Conservation (phyloP, 92 coral and sea anemone species). For the Plumapathes pennacea region DNA sequence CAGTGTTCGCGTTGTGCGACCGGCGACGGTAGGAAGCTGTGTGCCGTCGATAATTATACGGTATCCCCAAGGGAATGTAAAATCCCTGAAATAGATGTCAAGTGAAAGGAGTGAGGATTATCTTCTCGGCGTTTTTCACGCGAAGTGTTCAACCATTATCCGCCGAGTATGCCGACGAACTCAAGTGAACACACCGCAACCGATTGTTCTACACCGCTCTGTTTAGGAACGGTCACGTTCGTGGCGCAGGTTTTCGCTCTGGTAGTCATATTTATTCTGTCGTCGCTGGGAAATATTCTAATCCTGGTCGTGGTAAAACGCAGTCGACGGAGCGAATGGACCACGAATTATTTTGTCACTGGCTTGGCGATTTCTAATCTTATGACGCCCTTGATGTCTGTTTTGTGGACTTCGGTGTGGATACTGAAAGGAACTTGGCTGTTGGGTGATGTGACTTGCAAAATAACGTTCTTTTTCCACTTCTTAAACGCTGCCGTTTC, state of each 20-base stretch:
- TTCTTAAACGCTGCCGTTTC: constrained; percentile 84
- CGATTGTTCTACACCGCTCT: constrained; percentile 37
- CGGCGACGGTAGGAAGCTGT: too few species aligned
- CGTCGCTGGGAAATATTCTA: constrained; percentile 73
- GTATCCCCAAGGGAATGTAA: too few species aligned
- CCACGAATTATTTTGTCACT: constrained; percentile 91
- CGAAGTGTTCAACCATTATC: too few species aligned
- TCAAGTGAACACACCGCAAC: too few species aligned
- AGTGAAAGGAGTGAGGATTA: too few species aligned
- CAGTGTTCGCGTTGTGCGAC: too few species aligned
- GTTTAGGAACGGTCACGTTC: constrained; percentile 39
- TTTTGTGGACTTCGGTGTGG: constrained; percentile 67
- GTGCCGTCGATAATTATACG: too few species aligned
- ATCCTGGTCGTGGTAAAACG: constrained; percentile 79
- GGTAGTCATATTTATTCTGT: constrained; percentile 54
- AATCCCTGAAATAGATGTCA: too few species aligned
- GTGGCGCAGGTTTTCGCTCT: constrained; percentile 46
- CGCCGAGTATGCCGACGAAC: too few species aligned
- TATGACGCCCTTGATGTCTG: constrained; percentile 70
- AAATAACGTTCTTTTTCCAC: constrained; percentile 73
- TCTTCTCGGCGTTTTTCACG: too few species aligned
- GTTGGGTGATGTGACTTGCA: constrained; percentile 70
- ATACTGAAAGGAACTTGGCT: constrained; percentile 69
- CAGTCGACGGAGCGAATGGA: constrained; percentile 97
- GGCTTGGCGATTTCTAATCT: constrained; percentile 83